Conservation (phyloP, 92 coral and sea anemone genomes). For the Metridium senile region DNA sequence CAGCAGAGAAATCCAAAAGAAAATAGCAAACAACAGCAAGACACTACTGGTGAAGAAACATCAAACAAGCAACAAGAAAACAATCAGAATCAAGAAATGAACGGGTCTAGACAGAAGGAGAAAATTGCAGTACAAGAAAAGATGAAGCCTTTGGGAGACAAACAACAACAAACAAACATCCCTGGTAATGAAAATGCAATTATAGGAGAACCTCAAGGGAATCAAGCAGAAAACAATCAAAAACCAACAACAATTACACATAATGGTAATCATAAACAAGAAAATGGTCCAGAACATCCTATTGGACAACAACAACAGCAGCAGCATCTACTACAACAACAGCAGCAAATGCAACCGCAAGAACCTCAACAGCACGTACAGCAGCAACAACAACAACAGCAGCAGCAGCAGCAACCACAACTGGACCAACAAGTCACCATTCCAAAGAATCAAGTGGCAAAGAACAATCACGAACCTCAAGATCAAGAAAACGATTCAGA, state of each 20-base stretch:
- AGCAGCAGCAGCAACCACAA: neutral
- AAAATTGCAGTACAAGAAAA: neutral
- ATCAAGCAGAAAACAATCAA: neutral
- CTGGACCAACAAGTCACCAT: neutral
- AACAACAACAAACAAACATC: neutral
- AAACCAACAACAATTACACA: neutral
- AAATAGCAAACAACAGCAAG: neutral
- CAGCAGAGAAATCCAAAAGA: neutral
- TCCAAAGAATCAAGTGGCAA: neutral
- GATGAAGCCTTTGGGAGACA: neutral
- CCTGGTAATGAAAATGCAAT: neutral
- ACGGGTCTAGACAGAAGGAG: neutral
- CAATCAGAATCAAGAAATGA: neutral
- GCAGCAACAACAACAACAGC: conserved; percentile 3
- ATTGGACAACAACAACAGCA: neutral
- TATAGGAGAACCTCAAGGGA: neutral
- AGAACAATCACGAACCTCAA: too few species aligned
- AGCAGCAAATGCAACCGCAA: neutral
- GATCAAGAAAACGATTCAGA: too few species aligned
- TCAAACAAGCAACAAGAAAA: neutral
- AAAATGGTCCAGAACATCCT: too few species aligned
- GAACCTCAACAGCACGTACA: neutral
- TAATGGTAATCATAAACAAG: too few species aligned
- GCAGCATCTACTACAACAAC: neutral
- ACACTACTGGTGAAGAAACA: neutral